Conservation (phyloP, 2,113 vertebrate species). For the Pseudorectes ferrugineus region DNA sequence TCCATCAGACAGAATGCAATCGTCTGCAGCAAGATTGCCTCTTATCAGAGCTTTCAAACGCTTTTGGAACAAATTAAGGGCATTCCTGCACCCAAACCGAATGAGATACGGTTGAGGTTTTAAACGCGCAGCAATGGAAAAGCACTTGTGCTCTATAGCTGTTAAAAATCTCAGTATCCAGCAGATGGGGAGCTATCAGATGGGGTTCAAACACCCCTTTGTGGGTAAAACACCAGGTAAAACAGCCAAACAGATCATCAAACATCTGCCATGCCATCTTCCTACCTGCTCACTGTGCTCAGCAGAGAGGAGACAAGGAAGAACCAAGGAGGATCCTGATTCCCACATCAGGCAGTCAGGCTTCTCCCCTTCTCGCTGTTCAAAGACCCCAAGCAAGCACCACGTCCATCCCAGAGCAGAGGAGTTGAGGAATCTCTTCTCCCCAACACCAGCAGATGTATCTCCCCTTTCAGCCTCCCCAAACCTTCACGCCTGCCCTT, state of each 20-base stretch:
- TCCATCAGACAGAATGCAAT: slow-evolving; percentile 18
- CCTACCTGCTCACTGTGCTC: background rate
- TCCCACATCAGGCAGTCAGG: background rate
- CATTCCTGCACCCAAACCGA: background rate
- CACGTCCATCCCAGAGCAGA: background rate
- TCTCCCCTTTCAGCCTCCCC: background rate
- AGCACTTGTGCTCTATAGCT: background rate
- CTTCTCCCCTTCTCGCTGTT: accelerated
- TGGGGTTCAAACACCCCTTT: background rate
- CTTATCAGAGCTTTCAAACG: slow-evolving; percentile 31
- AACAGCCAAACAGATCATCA: background rate
- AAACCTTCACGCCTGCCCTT: background rate
- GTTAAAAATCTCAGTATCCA: background rate
- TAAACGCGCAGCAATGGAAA: background rate
- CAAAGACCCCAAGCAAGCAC: accelerated
- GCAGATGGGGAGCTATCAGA: background rate
- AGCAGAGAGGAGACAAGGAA: accelerated
- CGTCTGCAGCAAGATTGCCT: slow-evolving; percentile 29
- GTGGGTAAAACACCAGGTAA: background rate
- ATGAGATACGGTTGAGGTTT: background rate
- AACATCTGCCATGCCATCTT: background rate
- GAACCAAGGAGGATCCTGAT: accelerated
- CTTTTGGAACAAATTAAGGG: slow-evolving; percentile 51
- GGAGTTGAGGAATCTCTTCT: accelerated
- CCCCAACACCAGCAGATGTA: accelerated